Percentiles rank a stretch among this genome's conserved stretches.
Evolutionary conservation across 2,113 vertebrate species (phyloP).

Genomic region (Galeopterus variegatus): DNA sequence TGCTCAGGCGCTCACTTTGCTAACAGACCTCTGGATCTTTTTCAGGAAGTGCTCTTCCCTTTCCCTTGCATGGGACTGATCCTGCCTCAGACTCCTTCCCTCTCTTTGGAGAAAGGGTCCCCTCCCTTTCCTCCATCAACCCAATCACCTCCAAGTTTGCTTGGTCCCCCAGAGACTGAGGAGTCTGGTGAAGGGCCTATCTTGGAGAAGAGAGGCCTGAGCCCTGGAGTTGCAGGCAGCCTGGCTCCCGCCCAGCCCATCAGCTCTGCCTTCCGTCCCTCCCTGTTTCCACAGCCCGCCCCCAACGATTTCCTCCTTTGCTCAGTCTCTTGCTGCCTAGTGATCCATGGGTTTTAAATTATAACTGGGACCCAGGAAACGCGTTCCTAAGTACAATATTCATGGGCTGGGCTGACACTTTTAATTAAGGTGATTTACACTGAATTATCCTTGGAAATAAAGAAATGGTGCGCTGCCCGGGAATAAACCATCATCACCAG

Average conservation of each 20-base stretch:
- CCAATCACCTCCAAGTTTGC: not conserved
- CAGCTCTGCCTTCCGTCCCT: conserved; percentile 67
- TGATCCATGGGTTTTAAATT: conserved; percentile 94
- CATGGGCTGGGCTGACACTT: conserved; percentile 92
- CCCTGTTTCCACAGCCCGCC: conserved; percentile 80
- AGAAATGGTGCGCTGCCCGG: conserved; percentile 91
- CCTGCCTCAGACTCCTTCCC: not conserved
- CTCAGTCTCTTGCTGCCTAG: conserved; percentile 85
- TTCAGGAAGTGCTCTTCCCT: not conserved
- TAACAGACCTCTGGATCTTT: not conserved
- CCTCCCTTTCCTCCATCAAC: not conserved
- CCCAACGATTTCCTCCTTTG: conserved; percentile 79
- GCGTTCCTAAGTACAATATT: conserved; percentile 92
- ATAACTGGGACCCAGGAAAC: conserved; percentile 93
- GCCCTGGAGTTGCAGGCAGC: not conserved
- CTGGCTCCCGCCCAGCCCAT: conserved; percentile 62
- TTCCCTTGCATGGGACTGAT: not conserved
- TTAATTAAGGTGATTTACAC: conserved; percentile 95
- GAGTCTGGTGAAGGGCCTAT: not conserved
- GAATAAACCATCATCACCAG: conserved; percentile 93
- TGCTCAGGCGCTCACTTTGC: conserved; percentile 26
- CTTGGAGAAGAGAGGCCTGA: not conserved
- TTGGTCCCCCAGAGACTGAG: not conserved
- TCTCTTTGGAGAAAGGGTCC: not conserved
- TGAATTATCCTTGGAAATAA: conserved; percentile 93